Percentiles rank a stretch among this genome's conserved stretches.
These are phyloP conservation scores for Sminthurinus aureus DNA, from an alignment of 2,888 invertebrate genomes.

Conservation along the genomic window DNA sequence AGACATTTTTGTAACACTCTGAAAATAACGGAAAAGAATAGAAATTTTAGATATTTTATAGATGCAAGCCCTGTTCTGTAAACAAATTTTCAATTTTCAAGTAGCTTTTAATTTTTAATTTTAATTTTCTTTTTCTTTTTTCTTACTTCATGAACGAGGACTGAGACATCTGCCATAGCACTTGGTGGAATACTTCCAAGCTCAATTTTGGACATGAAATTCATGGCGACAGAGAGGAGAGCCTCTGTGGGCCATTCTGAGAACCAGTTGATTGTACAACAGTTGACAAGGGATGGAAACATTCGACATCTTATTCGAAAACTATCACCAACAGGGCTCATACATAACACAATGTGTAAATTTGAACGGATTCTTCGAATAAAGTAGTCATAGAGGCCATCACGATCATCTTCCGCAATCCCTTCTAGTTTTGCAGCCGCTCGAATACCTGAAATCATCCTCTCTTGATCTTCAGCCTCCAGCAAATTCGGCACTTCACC, in stretches of 20 bases:
- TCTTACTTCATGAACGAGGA: slow-evolving; percentile 74
- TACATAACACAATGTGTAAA: slow-evolving; percentile 85
- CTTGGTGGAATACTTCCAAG: slow-evolving; percentile 67
- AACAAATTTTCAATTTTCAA: background rate
- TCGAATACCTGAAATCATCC: slow-evolving; percentile 78
- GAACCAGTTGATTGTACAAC: slow-evolving; percentile 95
- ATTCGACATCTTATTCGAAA: slow-evolving; percentile 88
- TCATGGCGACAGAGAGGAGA: slow-evolving; percentile 80
- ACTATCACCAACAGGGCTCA: slow-evolving; percentile 90
- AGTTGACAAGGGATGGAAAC: slow-evolving; percentile 92
- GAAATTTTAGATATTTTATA: too few relatives aligned
- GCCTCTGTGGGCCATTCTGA: slow-evolving; percentile 91
- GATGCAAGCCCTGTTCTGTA: too few relatives aligned
- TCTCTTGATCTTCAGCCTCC: slow-evolving; percentile 85
- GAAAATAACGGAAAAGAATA: slow-evolving; percentile 33
- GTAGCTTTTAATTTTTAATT: background rate
- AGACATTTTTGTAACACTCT: slow-evolving; percentile 83
- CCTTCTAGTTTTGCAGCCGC: slow-evolving; percentile 75
- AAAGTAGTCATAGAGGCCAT: slow-evolving; percentile 84
- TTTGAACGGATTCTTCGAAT: slow-evolving; percentile 83
- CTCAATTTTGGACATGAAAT: slow-evolving; percentile 71
- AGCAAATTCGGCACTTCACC: slow-evolving; percentile 93
- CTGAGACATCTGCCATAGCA: slow-evolving; percentile 72
- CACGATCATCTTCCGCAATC: slow-evolving; percentile 71
- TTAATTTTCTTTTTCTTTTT: too few relatives aligned